A percentile compares a stretch with the other conserved stretches of the same genome.
These are phyloP conservation scores for Dryobotodes eremita DNA, from an alignment of 2,888 invertebrate species.

Conservation along the genomic window DNA sequence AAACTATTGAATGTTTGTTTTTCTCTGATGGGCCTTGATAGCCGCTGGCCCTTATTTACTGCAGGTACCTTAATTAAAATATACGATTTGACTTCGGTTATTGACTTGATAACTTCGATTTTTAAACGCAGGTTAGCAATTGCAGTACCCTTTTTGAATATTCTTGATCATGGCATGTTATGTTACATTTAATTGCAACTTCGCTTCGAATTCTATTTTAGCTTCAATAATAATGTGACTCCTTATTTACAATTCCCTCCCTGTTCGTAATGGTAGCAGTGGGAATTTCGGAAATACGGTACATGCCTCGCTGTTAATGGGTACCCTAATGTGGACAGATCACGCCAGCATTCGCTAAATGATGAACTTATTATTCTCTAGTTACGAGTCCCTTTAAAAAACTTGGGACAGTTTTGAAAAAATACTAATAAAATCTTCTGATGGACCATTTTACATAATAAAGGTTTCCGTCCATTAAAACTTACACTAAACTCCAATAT, in stretches of 20 bases:
- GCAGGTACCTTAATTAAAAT: no score
- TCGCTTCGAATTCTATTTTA: background rate
- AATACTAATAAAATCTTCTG: background rate
- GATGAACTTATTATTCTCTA: background rate
- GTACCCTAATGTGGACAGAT: background rate
- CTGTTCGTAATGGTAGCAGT: background rate
- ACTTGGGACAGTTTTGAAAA: background rate
- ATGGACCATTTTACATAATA: background rate
- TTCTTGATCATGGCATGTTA: background rate
- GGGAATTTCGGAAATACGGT: background rate
- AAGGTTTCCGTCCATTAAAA: constrained; percentile 22
- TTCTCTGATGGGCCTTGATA: no score
- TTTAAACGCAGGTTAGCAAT: background rate
- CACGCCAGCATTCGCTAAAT: background rate
- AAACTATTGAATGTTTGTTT: no score
- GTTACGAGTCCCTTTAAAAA: background rate
- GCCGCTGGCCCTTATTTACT: no score
- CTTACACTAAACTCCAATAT: constrained; percentile 32
- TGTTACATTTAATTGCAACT: background rate
- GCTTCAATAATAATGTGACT: background rate
- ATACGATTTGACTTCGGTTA: background rate
- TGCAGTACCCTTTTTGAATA: background rate
- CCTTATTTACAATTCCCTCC: background rate
- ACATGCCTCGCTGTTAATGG: background rate
- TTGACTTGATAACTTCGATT: background rate